Evolutionary conservation across 2,888 invertebrate genomes (phyloP), one percentile per base, ranked within the genome.

Genomic region (Parasteatoda lunata): DNA sequence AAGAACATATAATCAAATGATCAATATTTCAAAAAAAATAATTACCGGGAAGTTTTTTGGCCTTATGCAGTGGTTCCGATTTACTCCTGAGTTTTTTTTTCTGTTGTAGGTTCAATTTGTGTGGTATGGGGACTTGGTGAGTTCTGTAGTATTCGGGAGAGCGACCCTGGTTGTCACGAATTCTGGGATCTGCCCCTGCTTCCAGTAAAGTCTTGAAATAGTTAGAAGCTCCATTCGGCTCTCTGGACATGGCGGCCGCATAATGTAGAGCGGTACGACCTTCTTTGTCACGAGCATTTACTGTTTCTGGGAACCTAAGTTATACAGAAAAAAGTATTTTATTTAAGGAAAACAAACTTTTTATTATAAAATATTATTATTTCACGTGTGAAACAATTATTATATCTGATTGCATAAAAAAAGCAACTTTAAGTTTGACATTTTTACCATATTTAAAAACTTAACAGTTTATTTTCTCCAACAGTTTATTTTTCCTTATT

Each of bases 191-290:
- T 4, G 89, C 89, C 30, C 90, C 90, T 15, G 88, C 80, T 66
- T 89, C 89, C 0, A 89, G 68, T 11, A 90, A 84, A 54, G 90
- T 87, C 59, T 90, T 90, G 84, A 91, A 91, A 45, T 90, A 89
- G 30, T 89, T 88, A 5, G 80, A 79, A 0, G 89, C 89, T 70
- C 90, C 87, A 71, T 89, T 80, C 3, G 85, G 85, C 11, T 85
- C 85, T 47, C 90, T 89, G 30, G 90, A 89, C 47, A 90, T 90
- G 73, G 90, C 89, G 3, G 96, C 96, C 3, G 97, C 96, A 91
- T 97, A 97, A 92, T 97, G 97, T 89, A 97, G 93, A 0, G 97
- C 95, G n/a, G 97, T 96, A 90, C 97, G 93, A 1, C 91, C 91
- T 30, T 91, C 90, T 89, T 91, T 91, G 89, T 93, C 93, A 65